Evolutionary conservation across 2,113 vertebrate genomes (phyloP).

Genomic region (Piprites chloris): DNA sequence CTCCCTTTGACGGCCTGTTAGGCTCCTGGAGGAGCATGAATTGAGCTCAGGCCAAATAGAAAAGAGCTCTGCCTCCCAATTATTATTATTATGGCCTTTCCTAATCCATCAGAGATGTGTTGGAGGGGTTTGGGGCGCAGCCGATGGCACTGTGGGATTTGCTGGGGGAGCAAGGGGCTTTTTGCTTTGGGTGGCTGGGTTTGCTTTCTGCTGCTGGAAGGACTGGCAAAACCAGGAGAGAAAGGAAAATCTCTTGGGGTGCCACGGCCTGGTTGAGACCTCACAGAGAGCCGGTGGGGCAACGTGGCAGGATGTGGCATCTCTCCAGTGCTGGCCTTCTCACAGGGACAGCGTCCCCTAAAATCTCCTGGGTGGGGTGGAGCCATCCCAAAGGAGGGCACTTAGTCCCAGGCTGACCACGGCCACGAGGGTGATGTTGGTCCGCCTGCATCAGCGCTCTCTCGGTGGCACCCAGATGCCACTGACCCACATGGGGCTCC

Average conservation of each 20-base stretch:
- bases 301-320: fast-evolving
- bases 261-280: fast-evolving
- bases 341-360: fast-evolving
- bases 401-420: neutral
- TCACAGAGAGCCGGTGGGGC: fast-evolving
- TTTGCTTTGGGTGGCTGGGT: neutral
- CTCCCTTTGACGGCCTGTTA: neutral
- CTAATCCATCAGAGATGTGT: neutral
- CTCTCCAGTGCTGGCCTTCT: fast-evolving
- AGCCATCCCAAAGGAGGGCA: neutral
- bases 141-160: fast-evolving
- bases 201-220: neutral
- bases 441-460: neutral
- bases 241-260: neutral
- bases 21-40: neutral
- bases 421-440: fast-evolving
- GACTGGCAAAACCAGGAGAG: neutral
- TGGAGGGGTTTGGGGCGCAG: neutral
- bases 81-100: neutral
- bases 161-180: too few relatives aligned
- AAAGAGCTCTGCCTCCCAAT: neutral
- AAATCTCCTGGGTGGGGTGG: fast-evolving
- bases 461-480: neutral
- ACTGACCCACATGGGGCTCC: fast-evolving
- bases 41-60: neutral